These are phyloP conservation scores for Antechinus flavipes DNA, from an alignment of 2,113 vertebrate genomes.

Conservation along the genomic window DNA sequence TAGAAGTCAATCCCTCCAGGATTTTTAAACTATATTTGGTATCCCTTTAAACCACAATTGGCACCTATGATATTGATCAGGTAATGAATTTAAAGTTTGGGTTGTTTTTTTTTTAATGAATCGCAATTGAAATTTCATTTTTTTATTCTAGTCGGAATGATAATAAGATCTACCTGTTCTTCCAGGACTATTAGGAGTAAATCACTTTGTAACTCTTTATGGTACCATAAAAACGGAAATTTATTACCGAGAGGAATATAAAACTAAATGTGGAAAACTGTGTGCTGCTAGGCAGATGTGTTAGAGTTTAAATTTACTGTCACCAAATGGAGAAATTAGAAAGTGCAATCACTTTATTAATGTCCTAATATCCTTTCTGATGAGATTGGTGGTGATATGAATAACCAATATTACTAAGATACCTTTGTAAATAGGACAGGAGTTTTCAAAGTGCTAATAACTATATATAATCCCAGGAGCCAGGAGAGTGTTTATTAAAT, in stretches of 20 bases:
- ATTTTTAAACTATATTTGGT: slow-evolving; percentile 3
- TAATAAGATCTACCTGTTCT: background rate
- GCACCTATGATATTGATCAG: background rate
- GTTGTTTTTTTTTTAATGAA: background rate
- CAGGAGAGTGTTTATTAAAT: slow-evolving; percentile 26
- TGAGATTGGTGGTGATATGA: slow-evolving; percentile 14
- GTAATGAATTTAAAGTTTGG: background rate
- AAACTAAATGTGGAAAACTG: background rate
- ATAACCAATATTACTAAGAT: slow-evolving; percentile 43
- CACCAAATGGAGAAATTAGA: slow-evolving; percentile 48
- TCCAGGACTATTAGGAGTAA: background rate
- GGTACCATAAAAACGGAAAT: background rate
- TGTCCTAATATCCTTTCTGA: slow-evolving; percentile 1
- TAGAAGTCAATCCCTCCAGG: background rate
- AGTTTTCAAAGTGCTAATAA: slow-evolving; percentile 52
- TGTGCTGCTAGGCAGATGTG: background rate
- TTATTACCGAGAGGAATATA: background rate
- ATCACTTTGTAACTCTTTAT: background rate
- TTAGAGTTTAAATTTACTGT: slow-evolving; percentile 30
- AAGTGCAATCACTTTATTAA: background rate
- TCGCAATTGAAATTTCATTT: background rate
- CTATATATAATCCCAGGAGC: slow-evolving; percentile 20
- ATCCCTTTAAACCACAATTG: background rate
- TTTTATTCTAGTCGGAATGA: background rate
- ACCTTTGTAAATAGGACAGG: background rate